Evolutionary conservation across 2,888 invertebrate species (phyloP).

Genomic region (Anorthoa munda): DNA sequence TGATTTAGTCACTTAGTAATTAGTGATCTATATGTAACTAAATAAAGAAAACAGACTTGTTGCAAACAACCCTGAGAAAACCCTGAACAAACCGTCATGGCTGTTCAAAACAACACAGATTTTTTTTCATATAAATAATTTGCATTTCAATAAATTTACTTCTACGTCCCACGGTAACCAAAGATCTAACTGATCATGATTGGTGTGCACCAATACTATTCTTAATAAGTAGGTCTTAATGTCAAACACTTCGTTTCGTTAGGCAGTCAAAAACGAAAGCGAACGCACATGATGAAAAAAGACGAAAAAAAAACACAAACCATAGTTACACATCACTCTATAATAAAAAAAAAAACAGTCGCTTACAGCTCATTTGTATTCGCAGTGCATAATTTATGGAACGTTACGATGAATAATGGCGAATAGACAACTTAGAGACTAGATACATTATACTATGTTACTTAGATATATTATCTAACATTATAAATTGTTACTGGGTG

Average conservation of each 20-base stretch:
- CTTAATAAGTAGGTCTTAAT: too few species aligned
- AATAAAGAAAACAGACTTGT: too few species aligned
- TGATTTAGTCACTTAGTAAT: too few species aligned
- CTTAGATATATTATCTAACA: background rate
- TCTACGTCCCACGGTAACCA: too few species aligned
- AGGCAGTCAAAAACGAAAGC: slow-evolving; percentile 35
- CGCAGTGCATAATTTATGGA: slow-evolving; percentile 36
- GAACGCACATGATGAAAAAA: background rate
- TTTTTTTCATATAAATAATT: too few species aligned
- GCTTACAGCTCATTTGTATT: slow-evolving; percentile 45
- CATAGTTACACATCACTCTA: slow-evolving; percentile 28
- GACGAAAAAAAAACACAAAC: slow-evolving; percentile 23
- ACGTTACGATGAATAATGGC: slow-evolving; percentile 1
- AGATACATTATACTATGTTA: background rate
- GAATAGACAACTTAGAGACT: slow-evolving; percentile 2
- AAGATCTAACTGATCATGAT: too few species aligned
- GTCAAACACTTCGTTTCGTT: background rate
- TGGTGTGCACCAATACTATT: too few species aligned
- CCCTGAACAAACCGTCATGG: too few species aligned
- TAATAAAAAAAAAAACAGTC: slow-evolving; percentile 46
- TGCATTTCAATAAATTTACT: too few species aligned
- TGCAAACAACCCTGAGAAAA: too few species aligned
- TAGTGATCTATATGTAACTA: too few species aligned
- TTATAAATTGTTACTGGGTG: background rate
- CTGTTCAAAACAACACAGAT: too few species aligned